Base-by-base conservation (phyloP, 2,113 vertebrate species). In the Xyliphius kryptos region DNA sequence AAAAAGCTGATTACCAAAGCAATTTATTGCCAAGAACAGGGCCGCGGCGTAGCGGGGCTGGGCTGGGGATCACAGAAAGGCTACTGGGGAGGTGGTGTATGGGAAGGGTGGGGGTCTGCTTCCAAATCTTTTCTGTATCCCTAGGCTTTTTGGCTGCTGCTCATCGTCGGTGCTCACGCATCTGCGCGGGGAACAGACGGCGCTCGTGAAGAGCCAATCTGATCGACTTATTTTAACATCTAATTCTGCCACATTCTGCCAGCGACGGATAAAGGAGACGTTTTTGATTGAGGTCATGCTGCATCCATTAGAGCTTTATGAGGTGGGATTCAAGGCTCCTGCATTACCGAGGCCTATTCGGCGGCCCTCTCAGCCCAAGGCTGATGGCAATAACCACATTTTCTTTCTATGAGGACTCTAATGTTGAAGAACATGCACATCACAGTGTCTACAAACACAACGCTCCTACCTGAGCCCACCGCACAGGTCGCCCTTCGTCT, bases 251-350 rank as follows among this genome's bases (percentile, higher is more conserved):
- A 69, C 85, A 78, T 80, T 75, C 74, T 60, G 58, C 79, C 83
- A 77, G 82, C 85, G 86, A 82, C 74, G 75, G 78, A 77, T 84
- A 84, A 89, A 86, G 85, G 73, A 60, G 69, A 81, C 84, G 81
- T 82, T 85, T 85, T 83, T 90, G 89, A 91, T 91, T 91, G 89
- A 89, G 90, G 91, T 91, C 86, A 90, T 86, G 79, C 80, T 80
- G 80, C 83, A 88, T 90, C 86, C 83, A 89, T 91, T 85, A 87
- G 66, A 70, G 84, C 84, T 84, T 85, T 88, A 85, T 86, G 81
- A 86, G 87, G 80, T 83, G 76, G 80, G 82, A 86, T 86, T 82
- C 83, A 83, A 89, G 79, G 79, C 83, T 84, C 79, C 79, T 79
- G 77, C 79, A 87, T 87, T 88, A 87, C 82, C 70, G 74, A 81